phyloP scores from a whole-genome alignment of 1,140 invertebrate species.

The Hylaeus anthracinus region DNA sequence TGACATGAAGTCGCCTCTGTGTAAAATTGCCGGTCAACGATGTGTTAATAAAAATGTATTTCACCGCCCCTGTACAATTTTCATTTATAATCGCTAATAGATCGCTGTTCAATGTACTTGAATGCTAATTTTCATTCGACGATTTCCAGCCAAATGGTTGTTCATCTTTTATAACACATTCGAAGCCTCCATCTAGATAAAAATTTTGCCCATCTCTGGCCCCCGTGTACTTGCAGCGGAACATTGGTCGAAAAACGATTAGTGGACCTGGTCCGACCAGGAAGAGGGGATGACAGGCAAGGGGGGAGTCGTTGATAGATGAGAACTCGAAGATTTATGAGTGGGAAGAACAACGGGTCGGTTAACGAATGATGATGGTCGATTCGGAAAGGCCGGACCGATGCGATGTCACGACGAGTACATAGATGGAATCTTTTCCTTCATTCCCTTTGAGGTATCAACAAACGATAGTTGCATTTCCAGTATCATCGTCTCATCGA shows the following conservation, averaged over 20 bases:
- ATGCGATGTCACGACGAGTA: neutral
- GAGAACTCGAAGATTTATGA: slow-evolving; percentile 32
- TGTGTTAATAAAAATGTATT: too few species aligned
- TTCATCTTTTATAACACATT: too few species aligned
- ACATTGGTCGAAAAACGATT: slow-evolving; percentile 32
- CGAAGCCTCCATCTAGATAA: too few species aligned
- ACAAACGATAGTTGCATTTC: too few species aligned
- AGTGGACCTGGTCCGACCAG: neutral
- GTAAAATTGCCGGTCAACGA: too few species aligned
- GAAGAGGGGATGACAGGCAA: too few species aligned
- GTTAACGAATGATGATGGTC: slow-evolving; percentile 36
- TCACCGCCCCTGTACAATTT: too few species aligned
- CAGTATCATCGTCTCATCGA: neutral
- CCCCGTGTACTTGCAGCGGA: slow-evolving; percentile 6
- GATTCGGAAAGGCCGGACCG: slow-evolving; percentile 8
- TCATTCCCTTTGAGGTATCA: neutral
- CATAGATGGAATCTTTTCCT: neutral
- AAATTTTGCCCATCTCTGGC: neutral
- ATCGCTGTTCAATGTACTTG: too few species aligned
- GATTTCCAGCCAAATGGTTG: too few species aligned
- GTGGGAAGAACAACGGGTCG: slow-evolving; percentile 17
- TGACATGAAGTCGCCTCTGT: too few species aligned
- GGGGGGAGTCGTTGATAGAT: slow-evolving; percentile 13
- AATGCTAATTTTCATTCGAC: too few species aligned
- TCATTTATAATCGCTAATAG: too few species aligned